Conservation (phyloP, 2,113 vertebrate genomes). For the Potamarius usumacintae region DNA sequence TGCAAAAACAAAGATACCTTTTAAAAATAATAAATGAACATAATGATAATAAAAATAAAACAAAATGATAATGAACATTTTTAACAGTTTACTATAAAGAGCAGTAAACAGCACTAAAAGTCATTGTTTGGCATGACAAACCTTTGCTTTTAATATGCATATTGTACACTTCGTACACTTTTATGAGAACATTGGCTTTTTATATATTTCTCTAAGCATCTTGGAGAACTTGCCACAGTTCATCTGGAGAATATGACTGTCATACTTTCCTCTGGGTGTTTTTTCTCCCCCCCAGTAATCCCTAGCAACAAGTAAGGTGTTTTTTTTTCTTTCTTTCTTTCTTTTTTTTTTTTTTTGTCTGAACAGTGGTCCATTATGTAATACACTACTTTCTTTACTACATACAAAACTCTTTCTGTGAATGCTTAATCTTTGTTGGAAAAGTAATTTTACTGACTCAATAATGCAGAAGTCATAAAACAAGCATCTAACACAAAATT, state of each 20-base stretch:
- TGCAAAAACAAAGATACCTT: neutral
- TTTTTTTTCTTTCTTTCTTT: too few species aligned
- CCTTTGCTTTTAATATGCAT: neutral
- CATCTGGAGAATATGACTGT: neutral
- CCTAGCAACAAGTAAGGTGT: neutral
- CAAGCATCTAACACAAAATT: neutral
- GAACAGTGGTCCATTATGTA: neutral
- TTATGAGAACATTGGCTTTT: neutral
- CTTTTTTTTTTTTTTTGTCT: neutral
- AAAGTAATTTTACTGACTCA: neutral
- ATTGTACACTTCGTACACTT: neutral
- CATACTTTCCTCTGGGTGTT: neutral
- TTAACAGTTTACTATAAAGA: neutral
- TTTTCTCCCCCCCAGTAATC: neutral
- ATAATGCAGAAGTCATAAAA: neutral
- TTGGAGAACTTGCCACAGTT: neutral
- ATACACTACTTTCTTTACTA: neutral
- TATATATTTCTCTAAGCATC: neutral
- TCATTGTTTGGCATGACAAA: neutral
- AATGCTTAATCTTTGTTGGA: neutral
- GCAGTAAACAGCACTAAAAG: neutral
- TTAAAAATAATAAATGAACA: neutral
- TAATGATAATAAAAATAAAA: neutral
- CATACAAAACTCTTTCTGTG: neutral
- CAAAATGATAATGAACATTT: too few species aligned